A percentile compares a stretch with the other conserved stretches of the same genome.
Evolutionary conservation across 2,113 vertebrate genomes (phyloP).

Genomic region (Platichthys flesus): DNA sequence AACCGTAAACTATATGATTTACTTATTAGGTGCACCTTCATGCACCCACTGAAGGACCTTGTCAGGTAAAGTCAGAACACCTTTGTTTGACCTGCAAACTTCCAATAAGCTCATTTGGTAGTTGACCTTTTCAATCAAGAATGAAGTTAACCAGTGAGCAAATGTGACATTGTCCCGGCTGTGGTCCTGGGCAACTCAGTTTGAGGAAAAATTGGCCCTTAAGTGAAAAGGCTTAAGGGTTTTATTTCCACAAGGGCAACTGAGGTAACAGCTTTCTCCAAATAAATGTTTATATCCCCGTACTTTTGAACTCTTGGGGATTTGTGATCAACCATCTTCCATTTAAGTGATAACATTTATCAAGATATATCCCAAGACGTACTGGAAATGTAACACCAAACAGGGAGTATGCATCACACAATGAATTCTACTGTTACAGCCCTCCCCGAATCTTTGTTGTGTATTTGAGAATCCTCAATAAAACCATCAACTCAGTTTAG

Average conservation of each 20-base stretch:
- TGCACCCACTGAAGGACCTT: conserved; percentile 3
- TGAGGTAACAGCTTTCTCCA: not conserved
- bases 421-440: not conserved
- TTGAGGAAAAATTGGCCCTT: too few species aligned
- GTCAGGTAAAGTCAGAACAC: not conserved
- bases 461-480: not conserved
- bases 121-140: not conserved
- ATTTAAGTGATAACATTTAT: not conserved
- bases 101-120: not conserved
- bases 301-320: not conserved
- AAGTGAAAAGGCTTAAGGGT: not conserved
- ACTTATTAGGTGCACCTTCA: not conserved
- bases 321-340: not conserved
- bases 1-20: not conserved
- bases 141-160: conserved; percentile 4
- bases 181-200: not conserved
- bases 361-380: not conserved
- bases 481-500: not conserved
- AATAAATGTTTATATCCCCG: not conserved
- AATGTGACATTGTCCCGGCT: not conserved
- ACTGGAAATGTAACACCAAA: not conserved
- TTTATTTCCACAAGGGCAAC: not conserved
- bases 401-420: not conserved
- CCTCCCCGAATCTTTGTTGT: not conserved
- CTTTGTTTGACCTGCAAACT: conserved; percentile 13